Evolutionary conservation across 2,888 invertebrate genomes (phyloP), one percentile per base, ranked within the genome.

Genomic region (Lamellibrachia satsuma): DNA sequence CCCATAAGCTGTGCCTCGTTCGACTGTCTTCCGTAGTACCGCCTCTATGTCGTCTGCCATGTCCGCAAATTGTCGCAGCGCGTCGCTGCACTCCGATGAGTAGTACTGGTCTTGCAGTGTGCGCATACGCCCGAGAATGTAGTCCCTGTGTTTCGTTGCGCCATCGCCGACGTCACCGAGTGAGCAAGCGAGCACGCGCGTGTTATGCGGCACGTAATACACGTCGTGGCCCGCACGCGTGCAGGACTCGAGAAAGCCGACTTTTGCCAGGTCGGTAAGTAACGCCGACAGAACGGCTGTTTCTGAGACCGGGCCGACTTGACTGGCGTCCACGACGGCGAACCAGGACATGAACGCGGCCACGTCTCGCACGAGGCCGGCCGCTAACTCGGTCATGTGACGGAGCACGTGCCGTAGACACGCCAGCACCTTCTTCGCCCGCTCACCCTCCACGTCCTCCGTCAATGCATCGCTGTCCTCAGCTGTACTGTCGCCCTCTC

Each of bases 381-480:
- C 22, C 4, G 75, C 75, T 6, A n/a, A 2, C 75, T 75, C 75
- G 75, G 22, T n/a, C 75, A 6, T 75, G n/a, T 75, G 75, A 11
- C 75, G 15, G 11, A 75, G 75, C 6, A 75, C 75, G 22, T 75
- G 75, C 75, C 75, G 75, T n/a, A 75, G 75, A 75, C 75, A 75
- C n/a, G 75, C 22, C 75, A 75, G 75, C 75, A 75, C 75, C 22
- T 22, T 75, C 75, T n/a, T 75, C 22, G 75, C 15, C 75, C 15
- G 15, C n/a, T 75, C 75, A 6, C 22, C 75, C 75, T 75, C 39
- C 39, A 39, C 75, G 75, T n/a, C n/a, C 22, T 92, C 57, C 51
- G 27, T 90, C n/a, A 27, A 7, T 15, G 22, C 52, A 52, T 93
- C 93, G 3, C 52, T 90, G 7, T 75, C 39, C 22, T 92, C 91